phyloP scores from a whole-genome alignment of 2,113 vertebrate genomes.

The Urocynchramus pylzowi region DNA sequence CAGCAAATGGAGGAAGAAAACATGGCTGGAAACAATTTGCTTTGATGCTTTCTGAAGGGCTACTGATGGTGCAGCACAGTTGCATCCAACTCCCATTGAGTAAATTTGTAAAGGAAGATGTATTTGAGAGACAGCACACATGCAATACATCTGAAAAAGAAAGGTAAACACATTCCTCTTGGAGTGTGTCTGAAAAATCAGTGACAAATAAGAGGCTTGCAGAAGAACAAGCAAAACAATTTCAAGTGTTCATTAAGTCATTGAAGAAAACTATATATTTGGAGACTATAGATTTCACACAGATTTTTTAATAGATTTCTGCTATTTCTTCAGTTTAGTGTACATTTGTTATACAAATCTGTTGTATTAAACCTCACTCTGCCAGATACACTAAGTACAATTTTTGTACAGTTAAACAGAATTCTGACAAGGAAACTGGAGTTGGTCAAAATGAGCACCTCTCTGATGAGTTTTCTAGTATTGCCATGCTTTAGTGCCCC shows the following conservation, averaged over 20 bases:
- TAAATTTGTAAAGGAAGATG: not conserved
- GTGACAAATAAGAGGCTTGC: not conserved
- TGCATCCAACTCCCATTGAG: not conserved
- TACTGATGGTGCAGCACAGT: too few relatives aligned
- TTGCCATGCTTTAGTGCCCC: not conserved
- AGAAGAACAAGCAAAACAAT: not conserved
- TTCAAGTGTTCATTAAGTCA: not conserved
- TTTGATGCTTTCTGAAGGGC: not conserved
- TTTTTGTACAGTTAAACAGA: not conserved
- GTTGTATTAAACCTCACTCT: not conserved
- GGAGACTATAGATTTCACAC: not conserved
- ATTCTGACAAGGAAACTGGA: not conserved
- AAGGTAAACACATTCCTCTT: not conserved
- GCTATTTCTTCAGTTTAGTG: not conserved
- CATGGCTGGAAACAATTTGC: not conserved
- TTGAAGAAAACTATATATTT: not conserved
- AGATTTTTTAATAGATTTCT: not conserved
- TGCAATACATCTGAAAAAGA: not conserved
- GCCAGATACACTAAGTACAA: not conserved
- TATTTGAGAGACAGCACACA: not conserved
- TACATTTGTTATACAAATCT: not conserved
- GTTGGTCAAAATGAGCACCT: not conserved
- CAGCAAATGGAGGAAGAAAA: not conserved
- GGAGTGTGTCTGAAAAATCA: not conserved
- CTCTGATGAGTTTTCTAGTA: not conserved